Evolutionary conservation across 2,888 invertebrate species (phyloP), one percentile per base, ranked within the genome.

Genomic region (Xylocampa areola): DNA sequence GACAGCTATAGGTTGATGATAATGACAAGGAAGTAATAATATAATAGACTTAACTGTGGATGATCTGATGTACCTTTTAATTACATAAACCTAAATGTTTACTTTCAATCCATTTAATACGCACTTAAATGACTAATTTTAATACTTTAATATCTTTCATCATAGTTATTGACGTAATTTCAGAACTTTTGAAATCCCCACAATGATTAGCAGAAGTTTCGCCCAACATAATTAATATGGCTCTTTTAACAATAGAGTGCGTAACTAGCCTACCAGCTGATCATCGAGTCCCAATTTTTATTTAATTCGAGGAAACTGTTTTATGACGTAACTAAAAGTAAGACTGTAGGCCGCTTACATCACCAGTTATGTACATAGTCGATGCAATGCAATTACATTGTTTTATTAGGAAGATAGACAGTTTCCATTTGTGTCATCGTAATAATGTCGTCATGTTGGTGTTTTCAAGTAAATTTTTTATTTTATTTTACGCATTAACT

Each of bases 241-340:
- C 23, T 21, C n/a, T n/a, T n/a, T n/a, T n/a, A 55, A 65, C 55
- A 71, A 61, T 57, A 36, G 11, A 40, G 30, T 37, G 41, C 61
- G 55, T 60, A 66, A 73, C 45, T n/a, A n/a, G n/a, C n/a, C n/a
- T n/a, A n/a, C n/a, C n/a, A 60, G 44, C 47, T 40, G 55, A 73
- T 58, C 49, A 63, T 51, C 57, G 19, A 55, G 47, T 52, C 59
- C 52, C 40, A 54, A 53, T 61, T 68, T 16, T 39, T 39, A 44
- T 36, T 37, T 49, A 47, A 54, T 53, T 62, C 43, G 37, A 53
- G 48, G 54, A 61, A 66, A 52, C 30, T 13, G 19, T 48, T 37
- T 29, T 52, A 37, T 73, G 57, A 68, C 50, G 60, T 73, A 70
- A 71, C 27, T 13, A 7, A 14, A 52, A 43, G 36, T 47, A 41